These are phyloP conservation scores for Heliocidaris erythrogramma DNA, from an alignment of 35 echinoderm and acorn worm genomes.

Conservation along the genomic window DNA sequence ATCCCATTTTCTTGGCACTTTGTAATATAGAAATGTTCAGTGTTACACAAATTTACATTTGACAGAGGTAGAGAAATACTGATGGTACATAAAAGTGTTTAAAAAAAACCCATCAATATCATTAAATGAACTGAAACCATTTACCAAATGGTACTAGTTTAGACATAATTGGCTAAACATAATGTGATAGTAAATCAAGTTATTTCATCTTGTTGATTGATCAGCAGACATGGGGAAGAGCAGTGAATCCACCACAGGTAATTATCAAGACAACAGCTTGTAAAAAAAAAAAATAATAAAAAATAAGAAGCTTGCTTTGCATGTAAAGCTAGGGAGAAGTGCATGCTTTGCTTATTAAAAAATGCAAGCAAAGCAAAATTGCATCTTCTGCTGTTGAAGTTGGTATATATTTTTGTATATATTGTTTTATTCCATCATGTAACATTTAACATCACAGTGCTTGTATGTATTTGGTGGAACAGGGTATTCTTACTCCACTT, in stretches of 20 bases:
- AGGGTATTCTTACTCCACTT: not conserved
- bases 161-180: not conserved
- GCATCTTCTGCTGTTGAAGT: not conserved
- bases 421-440: not conserved
- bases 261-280: not conserved
- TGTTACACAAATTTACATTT: no score
- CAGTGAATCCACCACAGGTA: conserved; percentile 23
- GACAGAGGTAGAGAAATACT: no score
- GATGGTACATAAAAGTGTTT: no score
- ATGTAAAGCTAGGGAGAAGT: not conserved
- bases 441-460: not conserved
- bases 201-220: not conserved
- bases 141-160: no score
- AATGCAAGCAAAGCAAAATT: not conserved
- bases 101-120: no score
- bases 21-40: no score
- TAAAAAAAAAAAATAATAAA: not conserved
- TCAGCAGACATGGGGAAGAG: conserved; percentile 15
- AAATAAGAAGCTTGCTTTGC: not conserved
- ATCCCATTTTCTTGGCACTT: no score
- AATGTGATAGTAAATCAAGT: not conserved
- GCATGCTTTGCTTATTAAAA: not conserved
- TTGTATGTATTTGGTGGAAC: not conserved
- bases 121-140: no score
- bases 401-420: not conserved